Percentiles rank a stretch among this genome's conserved stretches.
Evolutionary conservation across 2,888 invertebrate genomes (phyloP).

Genomic region (Salticus scenicus): DNA sequence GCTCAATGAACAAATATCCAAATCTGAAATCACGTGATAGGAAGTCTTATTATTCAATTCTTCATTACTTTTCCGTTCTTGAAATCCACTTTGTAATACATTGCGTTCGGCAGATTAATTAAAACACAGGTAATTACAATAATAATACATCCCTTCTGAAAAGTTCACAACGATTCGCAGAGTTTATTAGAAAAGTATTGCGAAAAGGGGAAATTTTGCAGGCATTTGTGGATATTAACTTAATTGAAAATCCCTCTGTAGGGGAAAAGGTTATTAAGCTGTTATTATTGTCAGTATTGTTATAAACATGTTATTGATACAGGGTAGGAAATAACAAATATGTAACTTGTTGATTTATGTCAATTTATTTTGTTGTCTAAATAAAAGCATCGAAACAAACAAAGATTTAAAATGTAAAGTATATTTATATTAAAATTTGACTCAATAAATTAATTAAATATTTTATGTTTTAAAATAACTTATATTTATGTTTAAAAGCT

Average conservation of each 20-base stretch:
- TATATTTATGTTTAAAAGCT: too few relatives aligned
- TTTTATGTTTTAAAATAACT: too few relatives aligned
- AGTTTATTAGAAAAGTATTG: constrained; percentile 2
- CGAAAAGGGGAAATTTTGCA: neutral
- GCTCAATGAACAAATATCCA: neutral
- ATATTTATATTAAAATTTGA: too few relatives aligned
- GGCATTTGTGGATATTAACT: neutral
- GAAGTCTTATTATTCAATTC: neutral
- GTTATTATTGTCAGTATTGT: neutral
- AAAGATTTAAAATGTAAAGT: too few relatives aligned
- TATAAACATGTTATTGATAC: too few relatives aligned
- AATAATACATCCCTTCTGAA: neutral
- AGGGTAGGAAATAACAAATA: too few relatives aligned
- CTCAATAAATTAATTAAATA: too few relatives aligned
- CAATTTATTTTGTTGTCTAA: too few relatives aligned
- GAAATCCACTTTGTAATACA: neutral
- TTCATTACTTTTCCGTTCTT: neutral
- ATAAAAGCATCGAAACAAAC: too few relatives aligned
- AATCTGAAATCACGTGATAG: neutral
- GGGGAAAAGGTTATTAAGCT: neutral
- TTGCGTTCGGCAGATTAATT: neutral
- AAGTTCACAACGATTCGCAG: neutral
- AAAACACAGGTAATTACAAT: neutral
- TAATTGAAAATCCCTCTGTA: neutral
- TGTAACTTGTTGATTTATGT: too few relatives aligned